Conservation (phyloP, 2,888 invertebrate genomes). For the Notocelia uddmanniana region DNA sequence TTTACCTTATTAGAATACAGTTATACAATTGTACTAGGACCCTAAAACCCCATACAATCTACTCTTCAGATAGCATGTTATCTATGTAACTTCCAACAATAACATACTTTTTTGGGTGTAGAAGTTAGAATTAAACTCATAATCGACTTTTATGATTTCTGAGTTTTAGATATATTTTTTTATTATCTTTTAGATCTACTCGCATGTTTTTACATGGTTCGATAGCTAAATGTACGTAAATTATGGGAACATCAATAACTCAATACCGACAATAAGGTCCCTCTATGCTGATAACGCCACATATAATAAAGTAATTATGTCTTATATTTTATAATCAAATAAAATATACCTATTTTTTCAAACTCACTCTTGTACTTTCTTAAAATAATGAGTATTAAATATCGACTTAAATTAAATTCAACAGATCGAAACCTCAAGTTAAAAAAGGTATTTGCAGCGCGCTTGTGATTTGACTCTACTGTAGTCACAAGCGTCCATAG, state of each 20-base stretch:
- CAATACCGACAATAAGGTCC: neutral
- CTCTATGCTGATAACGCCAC: neutral
- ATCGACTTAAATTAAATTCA: no score
- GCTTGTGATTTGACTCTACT: no score
- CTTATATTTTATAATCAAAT: no score
- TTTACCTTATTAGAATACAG: neutral
- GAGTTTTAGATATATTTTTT: neutral
- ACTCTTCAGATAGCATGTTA: neutral
- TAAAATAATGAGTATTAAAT: no score
- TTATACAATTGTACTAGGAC: neutral
- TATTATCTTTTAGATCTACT: neutral
- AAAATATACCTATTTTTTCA: no score
- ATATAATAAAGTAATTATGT: no score
- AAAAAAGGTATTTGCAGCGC: no score
- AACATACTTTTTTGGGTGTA: slow-evolving; percentile 1
- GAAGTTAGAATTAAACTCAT: neutral
- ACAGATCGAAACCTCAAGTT: no score
- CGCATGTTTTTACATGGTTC: slow-evolving; percentile 5
- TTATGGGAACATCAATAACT: neutral
- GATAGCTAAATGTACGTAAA: slow-evolving; percentile 1
- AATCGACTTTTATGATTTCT: neutral
- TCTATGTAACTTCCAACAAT: neutral
- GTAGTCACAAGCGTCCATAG: no score
- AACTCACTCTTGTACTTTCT: no score
- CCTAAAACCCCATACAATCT: neutral